Evolutionary conservation across 2,888 invertebrate genomes (phyloP), one percentile per base, ranked within the genome.

Genomic region (Prenolepis imparis): DNA sequence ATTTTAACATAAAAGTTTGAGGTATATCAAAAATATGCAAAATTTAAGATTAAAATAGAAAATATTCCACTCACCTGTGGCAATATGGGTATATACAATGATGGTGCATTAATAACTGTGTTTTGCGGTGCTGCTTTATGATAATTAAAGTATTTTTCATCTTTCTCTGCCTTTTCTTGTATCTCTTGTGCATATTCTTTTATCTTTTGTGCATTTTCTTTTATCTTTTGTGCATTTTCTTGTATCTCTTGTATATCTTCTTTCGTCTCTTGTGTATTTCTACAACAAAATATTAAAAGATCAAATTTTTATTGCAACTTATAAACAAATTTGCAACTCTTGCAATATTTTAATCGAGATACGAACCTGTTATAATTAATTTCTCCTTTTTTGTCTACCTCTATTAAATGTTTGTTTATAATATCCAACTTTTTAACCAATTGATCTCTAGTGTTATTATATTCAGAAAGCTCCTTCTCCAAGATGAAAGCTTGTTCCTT

Each of bases 241-340:
- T 52, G 5, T n/a, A 52, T 52, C n/a, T n/a, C 8, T 18, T 36
- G 36, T 36, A 1, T 8, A 52, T 52, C n/a, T 52, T 52, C 1
- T n/a, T 52, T n/a, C n/a, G n/a, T 52, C n/a, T n/a, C 8, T 18
- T 36, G 36, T 5, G 1, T 52, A n/a, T 44, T 18, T n/a, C 48
- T 52, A 48, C 18, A 48, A 52, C n/a, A 52, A 52, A 44, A n/a
- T 6, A 68, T n/a, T 68, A 24, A 44, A 67, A 44, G 66, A 18
- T 41, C 3, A 67, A 66, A 5, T 11, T 39, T 18, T 32, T 5
- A 64, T 18, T 67, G 15, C 24, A 44, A 18, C 5, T 28, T 3
- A 28, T 11, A 0, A 5, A 68, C 1, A n/a, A n/a, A n/a, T 32
- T 3, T 70, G 6, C 0, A 55, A 36, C 3, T 24, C 1, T 15